These are phyloP conservation scores for Gadus chalcogrammus DNA, from an alignment of 2,113 vertebrate genomes.

Conservation along the genomic window DNA sequence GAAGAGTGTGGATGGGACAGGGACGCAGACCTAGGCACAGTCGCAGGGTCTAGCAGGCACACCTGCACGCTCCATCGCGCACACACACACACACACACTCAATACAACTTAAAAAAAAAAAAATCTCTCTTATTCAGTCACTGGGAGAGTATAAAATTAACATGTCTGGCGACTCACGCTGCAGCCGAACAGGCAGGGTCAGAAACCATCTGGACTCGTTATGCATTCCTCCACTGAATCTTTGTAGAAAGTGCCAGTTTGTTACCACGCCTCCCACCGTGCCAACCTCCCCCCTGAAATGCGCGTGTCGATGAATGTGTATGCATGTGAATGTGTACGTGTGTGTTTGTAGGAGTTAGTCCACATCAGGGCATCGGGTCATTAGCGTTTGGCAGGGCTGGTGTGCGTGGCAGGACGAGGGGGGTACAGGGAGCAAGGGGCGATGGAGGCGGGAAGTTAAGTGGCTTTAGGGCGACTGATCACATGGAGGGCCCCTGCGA, in stretches of 20 bases:
- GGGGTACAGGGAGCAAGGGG: conserved; percentile 10
- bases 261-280: conserved; percentile 6
- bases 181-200: too few relatives aligned
- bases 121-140: conserved; percentile 44
- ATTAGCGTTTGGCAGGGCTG: neutral
- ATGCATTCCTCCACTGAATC: conserved; percentile 12
- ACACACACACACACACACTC: conserved; percentile 21
- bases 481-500: neutral
- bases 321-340: neutral
- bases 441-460: neutral
- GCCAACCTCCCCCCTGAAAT: conserved; percentile 9
- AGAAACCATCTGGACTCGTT: too few relatives aligned
- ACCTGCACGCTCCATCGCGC: conserved; percentile 41
- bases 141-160: conserved; percentile 40
- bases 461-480: neutral
- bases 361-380: neutral
- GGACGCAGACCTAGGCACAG: too few relatives aligned
- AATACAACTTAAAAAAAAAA: neutral
- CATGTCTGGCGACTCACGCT: conserved; percentile 11
- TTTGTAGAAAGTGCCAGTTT: conserved; percentile 51
- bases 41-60: conserved; percentile 32
- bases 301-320: conserved; percentile 19
- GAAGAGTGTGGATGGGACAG: too few relatives aligned
- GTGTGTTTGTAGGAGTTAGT: neutral
- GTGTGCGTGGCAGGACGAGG: conserved; percentile 20